Evolutionary conservation across 1,140 invertebrate genomes (phyloP).

Genomic region (Lepidostoma basale): DNA sequence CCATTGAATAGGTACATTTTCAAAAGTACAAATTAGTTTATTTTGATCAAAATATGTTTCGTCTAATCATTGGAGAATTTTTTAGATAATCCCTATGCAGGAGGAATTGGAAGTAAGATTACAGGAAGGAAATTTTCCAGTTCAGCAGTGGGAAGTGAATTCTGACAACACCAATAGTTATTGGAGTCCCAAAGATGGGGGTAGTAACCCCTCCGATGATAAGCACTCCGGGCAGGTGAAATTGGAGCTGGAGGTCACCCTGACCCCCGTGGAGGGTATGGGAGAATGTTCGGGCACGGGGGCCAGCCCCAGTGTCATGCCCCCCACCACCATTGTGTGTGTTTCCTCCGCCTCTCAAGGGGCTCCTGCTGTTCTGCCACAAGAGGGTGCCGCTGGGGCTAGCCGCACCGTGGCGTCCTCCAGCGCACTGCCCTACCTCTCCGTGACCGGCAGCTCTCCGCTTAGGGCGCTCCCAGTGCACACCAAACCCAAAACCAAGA

Average conservation of each 20-base stretch:
- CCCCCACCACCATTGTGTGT: constrained; percentile 61
- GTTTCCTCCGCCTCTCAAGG: constrained; percentile 53
- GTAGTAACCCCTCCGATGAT: background rate
- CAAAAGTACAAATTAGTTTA: no score
- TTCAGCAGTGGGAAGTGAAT: constrained; percentile 52
- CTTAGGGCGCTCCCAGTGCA: constrained; percentile 22
- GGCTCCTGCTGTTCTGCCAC: constrained; percentile 11
- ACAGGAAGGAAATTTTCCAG: constrained; percentile 55
- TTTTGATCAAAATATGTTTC: no score
- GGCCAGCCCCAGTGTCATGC: constrained; percentile 54
- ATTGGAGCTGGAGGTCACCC: constrained; percentile 61
- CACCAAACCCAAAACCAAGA: constrained; percentile 37
- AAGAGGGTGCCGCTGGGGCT: background rate
- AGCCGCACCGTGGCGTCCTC: constrained; percentile 27
- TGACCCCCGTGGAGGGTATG: constrained; percentile 52
- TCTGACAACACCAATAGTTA: constrained; percentile 46
- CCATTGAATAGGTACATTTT: no score
- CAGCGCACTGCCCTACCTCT: constrained; percentile 30
- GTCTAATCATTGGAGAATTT: no score
- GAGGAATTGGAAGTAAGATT: constrained; percentile 61
- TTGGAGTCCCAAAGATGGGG: constrained; percentile 6
- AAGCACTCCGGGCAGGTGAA: constrained; percentile 52
- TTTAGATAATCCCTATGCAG: constrained; percentile 60
- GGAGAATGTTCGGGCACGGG: constrained; percentile 39
- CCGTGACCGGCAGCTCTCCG: constrained; percentile 20